phyloP scores from a whole-genome alignment of 2,888 invertebrate genomes.

The Agonopterix subpropinquella region DNA sequence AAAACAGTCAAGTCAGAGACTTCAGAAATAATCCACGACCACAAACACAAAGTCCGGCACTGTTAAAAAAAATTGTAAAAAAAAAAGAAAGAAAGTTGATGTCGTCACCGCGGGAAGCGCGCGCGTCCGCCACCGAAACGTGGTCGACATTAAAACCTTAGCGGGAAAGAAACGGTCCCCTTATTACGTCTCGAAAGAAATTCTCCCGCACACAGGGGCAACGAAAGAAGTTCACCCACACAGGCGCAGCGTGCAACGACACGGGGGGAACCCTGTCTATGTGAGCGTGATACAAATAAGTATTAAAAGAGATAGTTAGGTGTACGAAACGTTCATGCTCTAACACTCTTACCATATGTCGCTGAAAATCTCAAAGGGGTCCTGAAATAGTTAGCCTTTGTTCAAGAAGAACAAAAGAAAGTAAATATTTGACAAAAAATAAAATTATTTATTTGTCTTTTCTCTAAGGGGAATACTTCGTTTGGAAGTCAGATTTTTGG shows the following conservation, averaged over 20 bases:
- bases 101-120: conserved; percentile 66
- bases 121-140: conserved; percentile 73
- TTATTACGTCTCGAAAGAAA: conserved; percentile 76
- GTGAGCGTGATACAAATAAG: conserved; percentile 69
- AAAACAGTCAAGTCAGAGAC: not conserved
- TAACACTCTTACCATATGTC: conserved; percentile 42
- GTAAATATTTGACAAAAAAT: not conserved
- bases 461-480: not conserved
- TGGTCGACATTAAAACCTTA: conserved; percentile 76
- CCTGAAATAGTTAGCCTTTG: conserved; percentile 2
- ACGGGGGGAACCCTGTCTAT: conserved; percentile 41
- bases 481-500: too few relatives aligned
- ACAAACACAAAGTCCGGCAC: conserved; percentile 17
- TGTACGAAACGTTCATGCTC: conserved; percentile 36
- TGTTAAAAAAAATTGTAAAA: conserved; percentile 13
- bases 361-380: conserved; percentile 17
- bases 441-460: not conserved
- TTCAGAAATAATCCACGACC: conserved; percentile 9
- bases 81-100: conserved; percentile 49
- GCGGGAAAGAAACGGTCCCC: conserved; percentile 75
- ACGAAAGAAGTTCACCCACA: conserved; percentile 69
- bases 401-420: conserved; percentile 2
- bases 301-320: conserved; percentile 75
- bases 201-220: conserved; percentile 66
- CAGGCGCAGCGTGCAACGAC: conserved; percentile 44